phyloP scores from a whole-genome alignment of 2,888 invertebrate species.

The Phrixothrix hirtus region DNA sequence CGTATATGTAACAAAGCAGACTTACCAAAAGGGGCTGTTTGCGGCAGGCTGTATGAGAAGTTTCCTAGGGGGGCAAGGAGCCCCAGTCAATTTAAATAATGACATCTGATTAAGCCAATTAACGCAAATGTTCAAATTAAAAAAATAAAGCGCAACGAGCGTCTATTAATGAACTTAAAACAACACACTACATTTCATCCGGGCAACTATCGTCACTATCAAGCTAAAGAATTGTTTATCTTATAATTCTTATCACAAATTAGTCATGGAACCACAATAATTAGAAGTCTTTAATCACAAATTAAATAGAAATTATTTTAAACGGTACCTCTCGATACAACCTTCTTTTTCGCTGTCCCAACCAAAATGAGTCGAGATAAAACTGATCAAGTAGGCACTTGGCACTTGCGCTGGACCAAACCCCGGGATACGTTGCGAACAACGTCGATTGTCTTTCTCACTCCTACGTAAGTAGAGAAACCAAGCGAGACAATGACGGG shows the following conservation, averaged over 20 bases:
- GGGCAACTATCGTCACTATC: not conserved
- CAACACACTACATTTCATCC: conserved; percentile 19
- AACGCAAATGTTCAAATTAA: conserved; percentile 2
- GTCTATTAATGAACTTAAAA: conserved; percentile 17
- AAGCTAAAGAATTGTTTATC: conserved; percentile 1
- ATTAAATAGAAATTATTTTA: too few species aligned
- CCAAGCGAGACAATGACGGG: too few species aligned
- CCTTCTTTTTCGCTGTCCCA: not conserved
- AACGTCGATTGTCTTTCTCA: not conserved
- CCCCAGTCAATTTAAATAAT: conserved; percentile 45
- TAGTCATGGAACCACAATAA: too few species aligned
- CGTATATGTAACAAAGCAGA: too few species aligned
- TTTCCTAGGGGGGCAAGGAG: conserved; percentile 45
- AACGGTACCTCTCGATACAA: too few species aligned
- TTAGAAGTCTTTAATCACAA: too few species aligned
- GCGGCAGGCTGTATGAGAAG: conserved; percentile 47
- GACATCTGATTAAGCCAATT: conserved; percentile 15
- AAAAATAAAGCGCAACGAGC: conserved; percentile 21
- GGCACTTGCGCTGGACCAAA: conserved; percentile 22
- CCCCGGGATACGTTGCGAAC: not conserved
- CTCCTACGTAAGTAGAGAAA: too few species aligned
- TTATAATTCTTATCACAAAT: conserved; percentile 6
- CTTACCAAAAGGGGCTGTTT: conserved; percentile 52
- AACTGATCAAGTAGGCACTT: conserved; percentile 20
- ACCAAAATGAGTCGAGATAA: conserved; percentile 24